These are phyloP conservation scores for Cecropterus lyciades DNA, from an alignment of 1,140 invertebrate genomes.

Conservation along the genomic window DNA sequence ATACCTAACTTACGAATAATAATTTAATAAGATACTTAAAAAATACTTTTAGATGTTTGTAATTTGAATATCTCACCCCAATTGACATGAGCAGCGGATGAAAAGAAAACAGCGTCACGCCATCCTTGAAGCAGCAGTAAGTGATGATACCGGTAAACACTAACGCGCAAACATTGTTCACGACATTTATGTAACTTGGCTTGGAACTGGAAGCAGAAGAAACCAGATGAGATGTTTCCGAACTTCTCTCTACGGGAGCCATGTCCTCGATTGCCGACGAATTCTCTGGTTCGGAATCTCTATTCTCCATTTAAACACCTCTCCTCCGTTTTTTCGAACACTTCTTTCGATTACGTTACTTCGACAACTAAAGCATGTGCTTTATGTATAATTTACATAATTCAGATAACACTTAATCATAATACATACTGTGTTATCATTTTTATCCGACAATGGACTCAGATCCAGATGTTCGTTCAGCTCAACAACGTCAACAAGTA, in stretches of 20 bases:
- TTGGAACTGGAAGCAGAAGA: constrained; percentile 49
- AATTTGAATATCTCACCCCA: constrained; percentile 41
- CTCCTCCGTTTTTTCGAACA: constrained; percentile 5
- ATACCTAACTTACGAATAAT: too few relatives aligned
- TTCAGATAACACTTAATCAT: not conserved
- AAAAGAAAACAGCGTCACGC: constrained; percentile 73
- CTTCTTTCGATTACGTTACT: not conserved
- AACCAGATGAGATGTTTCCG: constrained; percentile 66
- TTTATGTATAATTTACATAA: not conserved
- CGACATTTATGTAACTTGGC: constrained; percentile 68
- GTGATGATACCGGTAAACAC: constrained; percentile 63
- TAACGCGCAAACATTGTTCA: constrained; percentile 63
- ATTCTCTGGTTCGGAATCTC: constrained; percentile 12
- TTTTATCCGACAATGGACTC: too few relatives aligned
- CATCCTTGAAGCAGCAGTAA: constrained; percentile 71
- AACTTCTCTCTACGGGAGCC: constrained; percentile 56
- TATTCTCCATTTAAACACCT: constrained; percentile 15
- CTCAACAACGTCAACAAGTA: too few relatives aligned
- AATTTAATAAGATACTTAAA: too few relatives aligned
- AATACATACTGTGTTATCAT: not conserved
- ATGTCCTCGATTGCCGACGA: constrained; percentile 44
- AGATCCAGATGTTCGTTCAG: not conserved
- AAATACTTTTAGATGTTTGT: too few relatives aligned
- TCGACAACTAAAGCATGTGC: not conserved
- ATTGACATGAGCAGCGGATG: constrained; percentile 61